Percentiles rank a stretch among this genome's conserved stretches.
phyloP scores from a whole-genome alignment of 1,140 invertebrate species.

The Drosophila subpulchrella region DNA sequence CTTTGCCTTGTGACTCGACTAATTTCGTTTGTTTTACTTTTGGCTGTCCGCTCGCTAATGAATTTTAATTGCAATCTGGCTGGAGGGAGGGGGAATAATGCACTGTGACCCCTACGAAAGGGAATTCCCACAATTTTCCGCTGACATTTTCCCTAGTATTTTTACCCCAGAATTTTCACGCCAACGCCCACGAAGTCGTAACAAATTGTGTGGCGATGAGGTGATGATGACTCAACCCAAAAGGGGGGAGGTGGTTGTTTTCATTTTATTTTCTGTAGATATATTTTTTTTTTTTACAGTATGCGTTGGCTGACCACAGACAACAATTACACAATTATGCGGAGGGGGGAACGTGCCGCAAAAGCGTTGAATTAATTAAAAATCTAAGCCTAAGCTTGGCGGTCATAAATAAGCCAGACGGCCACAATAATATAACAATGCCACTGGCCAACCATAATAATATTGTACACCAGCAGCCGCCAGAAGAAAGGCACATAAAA shows the following conservation, averaged over 20 bases:
- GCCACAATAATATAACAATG: constrained; percentile 47
- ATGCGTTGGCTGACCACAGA: constrained; percentile 63
- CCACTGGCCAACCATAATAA: constrained; percentile 39
- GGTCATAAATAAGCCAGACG: constrained; percentile 72
- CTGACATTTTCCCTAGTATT: constrained; percentile 52
- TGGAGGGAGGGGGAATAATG: constrained; percentile 20
- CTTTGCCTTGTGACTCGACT: constrained; percentile 66
- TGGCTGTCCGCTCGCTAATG: constrained; percentile 49
- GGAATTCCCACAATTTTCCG: constrained; percentile 29
- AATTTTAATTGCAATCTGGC: constrained; percentile 67
- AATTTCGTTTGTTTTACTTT: constrained; percentile 39
- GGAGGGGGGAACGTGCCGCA: constrained; percentile 50
- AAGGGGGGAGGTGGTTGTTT: constrained; percentile 1
- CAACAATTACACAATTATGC: constrained; percentile 76
- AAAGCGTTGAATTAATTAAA: constrained; percentile 82
- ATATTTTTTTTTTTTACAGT: neutral
- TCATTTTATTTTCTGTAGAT: neutral
- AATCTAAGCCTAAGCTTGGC: constrained; percentile 76
- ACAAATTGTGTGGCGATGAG: constrained; percentile 34
- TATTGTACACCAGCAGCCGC: constrained; percentile 34
- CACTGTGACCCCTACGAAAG: constrained; percentile 25
- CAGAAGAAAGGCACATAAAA: constrained; percentile 26
- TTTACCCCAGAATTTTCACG: constrained; percentile 73
- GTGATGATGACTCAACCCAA: constrained; percentile 49
- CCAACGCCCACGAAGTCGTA: constrained; percentile 63